A percentile compares a stretch with the other conserved stretches of the same genome.
phyloP scores from a whole-genome alignment of 2,888 invertebrate species.

The Polia nebulosa region DNA sequence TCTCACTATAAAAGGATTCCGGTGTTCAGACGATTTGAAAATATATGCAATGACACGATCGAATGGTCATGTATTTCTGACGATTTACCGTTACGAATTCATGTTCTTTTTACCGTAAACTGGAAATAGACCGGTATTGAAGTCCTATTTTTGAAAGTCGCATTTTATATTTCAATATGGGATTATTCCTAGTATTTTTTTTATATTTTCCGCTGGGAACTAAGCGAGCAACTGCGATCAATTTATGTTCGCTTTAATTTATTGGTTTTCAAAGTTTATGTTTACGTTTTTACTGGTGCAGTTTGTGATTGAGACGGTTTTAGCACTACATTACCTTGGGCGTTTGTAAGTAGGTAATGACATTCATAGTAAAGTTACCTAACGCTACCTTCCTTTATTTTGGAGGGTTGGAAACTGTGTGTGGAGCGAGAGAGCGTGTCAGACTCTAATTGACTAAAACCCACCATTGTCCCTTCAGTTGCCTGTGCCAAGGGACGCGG shows the following conservation, averaged over 20 bases:
- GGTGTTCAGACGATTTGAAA: not conserved
- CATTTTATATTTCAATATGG: not conserved
- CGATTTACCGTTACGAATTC: not conserved
- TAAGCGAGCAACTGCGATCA: not conserved
- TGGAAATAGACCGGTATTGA: not conserved
- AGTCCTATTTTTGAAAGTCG: not conserved
- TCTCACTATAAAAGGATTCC: no score
- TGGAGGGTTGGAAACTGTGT: no score
- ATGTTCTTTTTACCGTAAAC: not conserved
- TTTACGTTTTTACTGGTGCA: constrained; percentile 7
- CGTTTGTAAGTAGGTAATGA: not conserved
- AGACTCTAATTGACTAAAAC: no score
- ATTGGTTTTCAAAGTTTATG: constrained; percentile 1
- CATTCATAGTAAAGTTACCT: not conserved
- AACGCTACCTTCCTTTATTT: not conserved
- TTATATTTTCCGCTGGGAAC: not conserved
- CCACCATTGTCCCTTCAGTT: no score
- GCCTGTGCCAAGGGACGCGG: no score
- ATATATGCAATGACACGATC: constrained; percentile 18
- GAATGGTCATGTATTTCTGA: not conserved
- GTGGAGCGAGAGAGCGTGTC: no score
- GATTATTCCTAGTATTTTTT: not conserved
- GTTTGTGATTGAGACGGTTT: not conserved
- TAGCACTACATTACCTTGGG: not conserved
- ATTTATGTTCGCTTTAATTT: not conserved